Evolutionary conservation across 2,113 vertebrate genomes (phyloP).

Genomic region (Ardeotis arabs): DNA sequence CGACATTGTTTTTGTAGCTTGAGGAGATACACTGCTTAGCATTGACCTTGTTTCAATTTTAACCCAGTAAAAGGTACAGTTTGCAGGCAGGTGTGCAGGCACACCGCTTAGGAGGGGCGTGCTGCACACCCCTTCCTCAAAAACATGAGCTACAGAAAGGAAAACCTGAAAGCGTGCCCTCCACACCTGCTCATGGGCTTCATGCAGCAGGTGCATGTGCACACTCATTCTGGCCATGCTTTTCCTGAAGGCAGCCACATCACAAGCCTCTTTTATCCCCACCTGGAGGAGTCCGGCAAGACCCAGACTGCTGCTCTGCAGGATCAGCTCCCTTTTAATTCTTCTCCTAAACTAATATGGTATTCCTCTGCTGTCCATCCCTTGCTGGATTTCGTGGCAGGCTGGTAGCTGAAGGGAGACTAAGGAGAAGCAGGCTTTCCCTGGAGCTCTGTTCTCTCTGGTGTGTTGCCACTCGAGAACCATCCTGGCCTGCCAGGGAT

Average conservation of each 20-base stretch:
- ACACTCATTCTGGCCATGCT: not conserved
- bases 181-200: accelerated
- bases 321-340: not conserved
- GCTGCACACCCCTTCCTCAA: not conserved
- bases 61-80: not conserved
- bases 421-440: not conserved
- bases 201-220: not conserved
- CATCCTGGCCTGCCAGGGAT: not conserved
- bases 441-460: not conserved
- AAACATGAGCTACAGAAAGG: accelerated
- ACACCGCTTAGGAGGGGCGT: not conserved
- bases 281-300: not conserved
- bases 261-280: not conserved
- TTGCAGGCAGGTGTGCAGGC: not conserved
- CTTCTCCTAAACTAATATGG: not conserved
- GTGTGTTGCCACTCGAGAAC: not conserved
- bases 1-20: not conserved
- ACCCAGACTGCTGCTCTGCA: not conserved
- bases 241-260: not conserved
- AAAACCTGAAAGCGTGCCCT: not conserved
- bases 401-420: not conserved
- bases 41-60: not conserved
- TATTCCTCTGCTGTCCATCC: not conserved
- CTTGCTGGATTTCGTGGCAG: not conserved
- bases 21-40: not conserved